phyloP scores from a whole-genome alignment of 92 coral and sea anemone genomes.

The Epizoanthus stellaris region DNA sequence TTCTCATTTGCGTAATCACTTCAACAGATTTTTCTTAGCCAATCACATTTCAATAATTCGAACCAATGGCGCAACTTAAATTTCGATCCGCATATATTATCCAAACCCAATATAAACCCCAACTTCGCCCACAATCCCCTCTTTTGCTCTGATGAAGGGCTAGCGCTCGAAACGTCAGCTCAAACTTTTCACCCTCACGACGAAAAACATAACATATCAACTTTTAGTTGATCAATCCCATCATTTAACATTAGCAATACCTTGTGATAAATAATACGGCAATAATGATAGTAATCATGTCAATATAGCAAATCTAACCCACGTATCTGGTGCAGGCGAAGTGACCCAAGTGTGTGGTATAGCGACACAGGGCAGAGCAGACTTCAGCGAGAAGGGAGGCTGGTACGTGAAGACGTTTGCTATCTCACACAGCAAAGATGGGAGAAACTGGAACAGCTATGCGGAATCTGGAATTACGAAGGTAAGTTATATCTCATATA shows the following conservation, averaged over 20 bases:
- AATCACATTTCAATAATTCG: too few relatives aligned
- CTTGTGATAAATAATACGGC: not conserved
- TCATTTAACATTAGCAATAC: not conserved
- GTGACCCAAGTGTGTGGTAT: constrained; percentile 70
- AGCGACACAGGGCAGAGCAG: constrained; percentile 78
- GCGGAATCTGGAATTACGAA: constrained; percentile 73
- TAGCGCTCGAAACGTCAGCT: too few relatives aligned
- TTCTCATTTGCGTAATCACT: too few relatives aligned
- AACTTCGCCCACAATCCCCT: too few relatives aligned
- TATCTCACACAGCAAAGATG: constrained; percentile 69
- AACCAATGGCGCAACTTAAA: too few relatives aligned
- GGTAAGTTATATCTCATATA: constrained; percentile 20
- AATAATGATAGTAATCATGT: not conserved
- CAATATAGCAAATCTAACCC: not conserved
- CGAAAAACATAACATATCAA: too few relatives aligned
- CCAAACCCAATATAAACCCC: too few relatives aligned
- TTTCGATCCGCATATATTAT: too few relatives aligned
- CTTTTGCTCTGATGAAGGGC: too few relatives aligned
- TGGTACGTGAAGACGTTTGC: constrained; percentile 75
- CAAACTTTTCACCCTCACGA: too few relatives aligned
- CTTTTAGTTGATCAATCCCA: too few relatives aligned
- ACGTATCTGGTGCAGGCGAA: constrained; percentile 52
- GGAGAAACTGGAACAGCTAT: constrained; percentile 66
- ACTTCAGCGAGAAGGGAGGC: constrained; percentile 72
- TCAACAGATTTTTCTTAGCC: too few relatives aligned